These are phyloP conservation scores for Salminus brasiliensis DNA, from an alignment of 2,113 vertebrate species.

Conservation along the genomic window DNA sequence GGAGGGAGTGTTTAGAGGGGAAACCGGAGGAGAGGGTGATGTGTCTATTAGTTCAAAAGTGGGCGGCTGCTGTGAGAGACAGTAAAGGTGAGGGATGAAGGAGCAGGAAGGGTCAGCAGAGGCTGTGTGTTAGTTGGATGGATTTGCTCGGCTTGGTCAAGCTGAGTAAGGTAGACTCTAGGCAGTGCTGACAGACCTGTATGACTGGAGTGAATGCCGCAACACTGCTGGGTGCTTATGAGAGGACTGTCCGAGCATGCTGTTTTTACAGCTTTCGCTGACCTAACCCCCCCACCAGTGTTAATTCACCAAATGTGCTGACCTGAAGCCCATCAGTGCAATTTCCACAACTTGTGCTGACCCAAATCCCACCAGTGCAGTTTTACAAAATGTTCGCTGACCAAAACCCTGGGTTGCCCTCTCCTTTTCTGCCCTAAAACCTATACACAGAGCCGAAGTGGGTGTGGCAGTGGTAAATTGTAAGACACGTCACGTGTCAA, in stretches of 20 bases:
- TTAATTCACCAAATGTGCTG: not conserved
- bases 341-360: not conserved
- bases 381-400: not conserved
- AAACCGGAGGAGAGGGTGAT: not conserved
- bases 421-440: not conserved
- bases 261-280: not conserved
- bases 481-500: too few relatives aligned
- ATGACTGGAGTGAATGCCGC: not conserved
- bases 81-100: not conserved
- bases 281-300: not conserved
- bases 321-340: not conserved
- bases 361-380: not conserved
- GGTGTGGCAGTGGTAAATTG: not conserved
- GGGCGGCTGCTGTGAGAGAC: not conserved
- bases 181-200: not conserved
- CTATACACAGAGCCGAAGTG: not conserved
- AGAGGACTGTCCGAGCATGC: not conserved
- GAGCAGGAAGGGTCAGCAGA: not conserved
- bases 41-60: too few relatives aligned
- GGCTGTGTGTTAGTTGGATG: not conserved
- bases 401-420: not conserved
- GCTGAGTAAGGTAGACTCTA: not conserved
- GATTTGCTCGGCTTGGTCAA: not conserved
- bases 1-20: conserved; percentile 4
- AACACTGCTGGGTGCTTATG: not conserved